Conservation (phyloP, 2,888 invertebrate species). For the Tetragonisca angustula region DNA sequence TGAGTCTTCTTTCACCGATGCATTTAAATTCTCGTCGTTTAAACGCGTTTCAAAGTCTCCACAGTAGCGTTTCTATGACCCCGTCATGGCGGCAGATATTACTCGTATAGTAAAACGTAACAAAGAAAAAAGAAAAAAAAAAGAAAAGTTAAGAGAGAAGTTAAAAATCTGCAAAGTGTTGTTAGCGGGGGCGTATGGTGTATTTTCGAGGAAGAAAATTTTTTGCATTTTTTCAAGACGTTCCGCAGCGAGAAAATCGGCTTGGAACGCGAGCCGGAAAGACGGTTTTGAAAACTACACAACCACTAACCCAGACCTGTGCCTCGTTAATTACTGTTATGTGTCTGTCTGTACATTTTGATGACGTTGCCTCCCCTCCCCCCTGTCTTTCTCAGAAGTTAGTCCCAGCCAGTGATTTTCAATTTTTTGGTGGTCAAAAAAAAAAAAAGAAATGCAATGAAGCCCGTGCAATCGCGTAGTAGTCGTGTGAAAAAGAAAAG, state of each 20-base stretch:
- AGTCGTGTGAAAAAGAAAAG: background rate
- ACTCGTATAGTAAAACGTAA: background rate
- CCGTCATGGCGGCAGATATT: background rate
- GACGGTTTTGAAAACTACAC: slow-evolving; percentile 30
- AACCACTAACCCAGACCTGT: slow-evolving; percentile 28
- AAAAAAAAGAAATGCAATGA: background rate
- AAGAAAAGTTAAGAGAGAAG: background rate
- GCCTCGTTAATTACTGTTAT: slow-evolving; percentile 65
- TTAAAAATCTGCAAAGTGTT: background rate
- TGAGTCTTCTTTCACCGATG: background rate
- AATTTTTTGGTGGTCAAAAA: slow-evolving; percentile 61
- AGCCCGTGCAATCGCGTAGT: background rate
- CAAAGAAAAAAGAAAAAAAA: background rate
- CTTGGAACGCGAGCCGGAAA: slow-evolving; percentile 8
- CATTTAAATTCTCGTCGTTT: background rate
- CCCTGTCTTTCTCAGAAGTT: slow-evolving; percentile 68
- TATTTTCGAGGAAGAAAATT: slow-evolving; percentile 5
- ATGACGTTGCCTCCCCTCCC: slow-evolving; percentile 51
- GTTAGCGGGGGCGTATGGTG: background rate
- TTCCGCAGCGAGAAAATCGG: background rate
- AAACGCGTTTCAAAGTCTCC: background rate
- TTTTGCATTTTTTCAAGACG: background rate
- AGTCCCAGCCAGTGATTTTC: slow-evolving; percentile 73
- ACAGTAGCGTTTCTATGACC: background rate
- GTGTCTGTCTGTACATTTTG: slow-evolving; percentile 68